Evolutionary conservation across 1,140 invertebrate species (phyloP).

Genomic region (Caenorhabditis remanei): DNA sequence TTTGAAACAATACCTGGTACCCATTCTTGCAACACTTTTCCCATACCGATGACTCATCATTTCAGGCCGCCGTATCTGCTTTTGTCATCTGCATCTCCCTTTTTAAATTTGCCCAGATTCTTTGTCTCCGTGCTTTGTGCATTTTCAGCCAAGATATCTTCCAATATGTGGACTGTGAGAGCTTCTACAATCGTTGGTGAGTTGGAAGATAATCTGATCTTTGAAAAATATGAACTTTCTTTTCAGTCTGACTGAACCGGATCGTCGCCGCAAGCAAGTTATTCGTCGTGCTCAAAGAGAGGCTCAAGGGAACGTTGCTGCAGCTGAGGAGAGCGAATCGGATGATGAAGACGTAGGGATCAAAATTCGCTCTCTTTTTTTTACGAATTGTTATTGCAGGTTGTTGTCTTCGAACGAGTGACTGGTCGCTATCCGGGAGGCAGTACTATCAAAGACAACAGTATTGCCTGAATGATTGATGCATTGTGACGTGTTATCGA

Average conservation of each 20-base stretch:
- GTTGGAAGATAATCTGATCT: not conserved
- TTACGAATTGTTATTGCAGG: not conserved
- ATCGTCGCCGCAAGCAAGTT: constrained; percentile 25
- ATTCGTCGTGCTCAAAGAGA: not conserved
- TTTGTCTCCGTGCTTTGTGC: constrained; percentile 32
- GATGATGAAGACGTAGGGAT: constrained; percentile 30
- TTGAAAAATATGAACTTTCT: not conserved
- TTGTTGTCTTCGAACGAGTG: constrained; percentile 32
- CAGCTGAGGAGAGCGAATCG: not conserved
- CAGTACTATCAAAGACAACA: constrained; percentile 46
- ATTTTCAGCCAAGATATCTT: constrained; percentile 21
- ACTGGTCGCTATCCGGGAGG: constrained; percentile 20
- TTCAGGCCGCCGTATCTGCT: constrained; percentile 12
- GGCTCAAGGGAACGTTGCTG: not conserved
- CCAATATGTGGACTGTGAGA: constrained; percentile 33
- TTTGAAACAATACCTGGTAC: constrained; percentile 27
- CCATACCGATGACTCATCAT: not conserved
- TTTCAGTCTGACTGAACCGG: constrained; percentile 36
- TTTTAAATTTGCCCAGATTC: constrained; percentile 2
- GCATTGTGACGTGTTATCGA: not conserved
- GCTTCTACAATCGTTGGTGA: constrained; percentile 26
- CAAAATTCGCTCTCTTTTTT: not conserved
- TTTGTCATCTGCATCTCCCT: not conserved
- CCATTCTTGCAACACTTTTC: not conserved
- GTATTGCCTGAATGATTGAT: constrained; percentile 46